Evolutionary conservation across 2,888 invertebrate species (phyloP).

Genomic region (Morinoia aosen): DNA sequence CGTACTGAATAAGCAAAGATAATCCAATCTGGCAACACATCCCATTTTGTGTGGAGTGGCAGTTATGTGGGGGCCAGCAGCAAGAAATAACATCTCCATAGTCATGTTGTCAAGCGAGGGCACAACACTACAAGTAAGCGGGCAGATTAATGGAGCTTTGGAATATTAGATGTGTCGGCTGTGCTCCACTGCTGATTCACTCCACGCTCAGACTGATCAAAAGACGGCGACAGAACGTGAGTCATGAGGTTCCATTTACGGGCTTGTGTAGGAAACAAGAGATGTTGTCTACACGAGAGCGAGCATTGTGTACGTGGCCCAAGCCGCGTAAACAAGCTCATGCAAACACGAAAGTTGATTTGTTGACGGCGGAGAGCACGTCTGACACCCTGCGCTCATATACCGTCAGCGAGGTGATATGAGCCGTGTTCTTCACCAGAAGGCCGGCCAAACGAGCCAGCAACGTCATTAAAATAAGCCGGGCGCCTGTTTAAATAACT

Average conservation of each 20-base stretch:
- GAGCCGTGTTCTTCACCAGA: background rate
- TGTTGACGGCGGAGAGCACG: background rate
- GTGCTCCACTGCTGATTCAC: background rate
- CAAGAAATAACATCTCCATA: background rate
- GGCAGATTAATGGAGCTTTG: background rate
- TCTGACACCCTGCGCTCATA: background rate
- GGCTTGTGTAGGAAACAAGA: slow-evolving; percentile 12
- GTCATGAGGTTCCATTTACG: background rate
- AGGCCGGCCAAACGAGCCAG: background rate
- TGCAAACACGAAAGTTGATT: slow-evolving; percentile 22
- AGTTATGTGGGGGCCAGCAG: background rate
- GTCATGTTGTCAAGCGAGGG: background rate
- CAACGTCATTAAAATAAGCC: background rate
- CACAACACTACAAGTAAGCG: background rate
- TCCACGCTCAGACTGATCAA: background rate
- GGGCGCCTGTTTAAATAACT: background rate
- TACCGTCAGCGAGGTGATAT: background rate
- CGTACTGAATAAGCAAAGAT: background rate
- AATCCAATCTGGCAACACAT: background rate
- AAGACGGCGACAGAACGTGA: background rate
- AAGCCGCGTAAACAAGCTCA: slow-evolving; percentile 30
- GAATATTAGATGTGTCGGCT: background rate
- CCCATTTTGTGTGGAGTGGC: background rate
- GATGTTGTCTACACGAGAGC: background rate
- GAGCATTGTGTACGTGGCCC: slow-evolving; percentile 29